A percentile compares a stretch with the other conserved stretches of the same genome.
Evolutionary conservation across 2,797 vertebrate genomes (phyloP).

Genomic region (Babyrousa celebensis): DNA sequence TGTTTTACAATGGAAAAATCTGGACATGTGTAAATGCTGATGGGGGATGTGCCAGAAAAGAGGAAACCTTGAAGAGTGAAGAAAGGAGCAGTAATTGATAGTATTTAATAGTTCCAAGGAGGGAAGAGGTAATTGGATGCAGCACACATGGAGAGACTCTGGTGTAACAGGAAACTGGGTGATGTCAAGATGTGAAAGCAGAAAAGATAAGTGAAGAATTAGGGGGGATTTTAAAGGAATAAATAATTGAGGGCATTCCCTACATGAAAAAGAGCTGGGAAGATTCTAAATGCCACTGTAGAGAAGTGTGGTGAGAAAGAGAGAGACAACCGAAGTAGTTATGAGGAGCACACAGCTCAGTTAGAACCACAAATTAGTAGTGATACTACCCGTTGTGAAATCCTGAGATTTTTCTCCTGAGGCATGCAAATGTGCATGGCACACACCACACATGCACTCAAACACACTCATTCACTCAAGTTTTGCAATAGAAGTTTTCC

Average conservation of each 20-base stretch:
- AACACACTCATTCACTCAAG: background rate
- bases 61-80: background rate
- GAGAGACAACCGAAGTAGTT: background rate
- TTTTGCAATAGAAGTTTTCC: conserved; percentile 8
- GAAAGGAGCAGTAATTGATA: background rate
- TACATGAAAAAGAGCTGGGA: background rate
- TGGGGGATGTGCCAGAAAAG: background rate
- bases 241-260: background rate
- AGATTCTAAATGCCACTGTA: background rate
- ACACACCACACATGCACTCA: background rate
- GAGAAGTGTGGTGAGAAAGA: background rate
- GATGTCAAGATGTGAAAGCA: background rate
- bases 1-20: background rate
- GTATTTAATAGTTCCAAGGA: background rate
- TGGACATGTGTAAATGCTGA: background rate
- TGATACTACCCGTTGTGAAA: background rate
- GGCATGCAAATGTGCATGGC: background rate
- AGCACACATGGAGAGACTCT: background rate
- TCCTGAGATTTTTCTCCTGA: background rate
- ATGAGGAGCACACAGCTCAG: background rate
- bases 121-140: background rate
- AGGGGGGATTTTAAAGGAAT: background rate
- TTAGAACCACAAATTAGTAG: background rate
- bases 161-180: background rate
- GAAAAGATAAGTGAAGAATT: background rate